These are phyloP conservation scores for Pungitius pungitius DNA, from an alignment of 2,113 vertebrate species.

Conservation along the genomic window DNA sequence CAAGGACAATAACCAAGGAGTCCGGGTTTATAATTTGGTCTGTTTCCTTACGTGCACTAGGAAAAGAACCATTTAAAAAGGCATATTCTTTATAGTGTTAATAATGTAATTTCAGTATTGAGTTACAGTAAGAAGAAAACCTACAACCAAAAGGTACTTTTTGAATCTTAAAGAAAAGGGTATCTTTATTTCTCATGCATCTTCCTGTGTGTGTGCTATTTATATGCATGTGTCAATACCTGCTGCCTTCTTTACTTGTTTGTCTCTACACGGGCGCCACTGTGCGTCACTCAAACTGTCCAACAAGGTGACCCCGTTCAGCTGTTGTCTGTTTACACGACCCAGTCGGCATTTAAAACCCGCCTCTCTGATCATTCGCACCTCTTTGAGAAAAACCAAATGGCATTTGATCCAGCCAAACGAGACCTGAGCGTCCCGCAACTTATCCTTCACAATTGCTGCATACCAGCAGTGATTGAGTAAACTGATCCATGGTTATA, in stretches of 20 bases:
- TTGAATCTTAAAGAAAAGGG: too few species aligned
- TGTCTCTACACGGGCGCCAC: neutral
- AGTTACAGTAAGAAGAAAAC: too few species aligned
- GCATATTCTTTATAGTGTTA: neutral
- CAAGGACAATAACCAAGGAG: too few species aligned
- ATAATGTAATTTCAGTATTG: too few species aligned
- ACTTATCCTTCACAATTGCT: slow-evolving; percentile 33
- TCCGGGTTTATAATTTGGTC: too few species aligned
- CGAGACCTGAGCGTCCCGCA: slow-evolving; percentile 25
- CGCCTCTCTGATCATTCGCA: slow-evolving; percentile 4
- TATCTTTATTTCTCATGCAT: neutral
- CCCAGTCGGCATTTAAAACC: slow-evolving; percentile 16
- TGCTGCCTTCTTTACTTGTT: neutral
- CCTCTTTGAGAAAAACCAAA: slow-evolving; percentile 35
- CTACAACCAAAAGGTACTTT: too few species aligned
- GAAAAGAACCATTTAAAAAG: neutral
- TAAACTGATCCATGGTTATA: slow-evolving; percentile 43
- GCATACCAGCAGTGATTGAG: slow-evolving; percentile 50
- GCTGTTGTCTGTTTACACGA: slow-evolving; percentile 54
- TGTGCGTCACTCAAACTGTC: neutral
- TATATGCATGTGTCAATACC: neutral
- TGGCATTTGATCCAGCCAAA: slow-evolving; percentile 32
- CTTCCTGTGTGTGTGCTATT: neutral
- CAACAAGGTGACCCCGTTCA: slow-evolving; percentile 55
- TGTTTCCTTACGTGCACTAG: neutral